These are phyloP conservation scores for Panzeria rudis DNA, from an alignment of 2,888 invertebrate species.

Conservation along the genomic window DNA sequence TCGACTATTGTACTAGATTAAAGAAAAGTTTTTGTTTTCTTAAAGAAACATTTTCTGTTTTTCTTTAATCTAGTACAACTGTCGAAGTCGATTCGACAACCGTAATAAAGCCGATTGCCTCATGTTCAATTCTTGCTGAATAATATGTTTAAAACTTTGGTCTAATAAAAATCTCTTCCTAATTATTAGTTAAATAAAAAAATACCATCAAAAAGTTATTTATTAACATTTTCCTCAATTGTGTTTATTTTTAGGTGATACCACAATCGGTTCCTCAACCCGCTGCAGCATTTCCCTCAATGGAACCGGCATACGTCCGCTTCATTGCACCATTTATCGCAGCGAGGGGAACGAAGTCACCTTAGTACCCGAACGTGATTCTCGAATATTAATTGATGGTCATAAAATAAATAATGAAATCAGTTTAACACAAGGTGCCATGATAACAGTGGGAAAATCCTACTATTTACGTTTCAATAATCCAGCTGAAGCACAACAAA, in stretches of 20 bases:
- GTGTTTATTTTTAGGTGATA: constrained; percentile 87
- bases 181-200: neutral
- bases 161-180: no score
- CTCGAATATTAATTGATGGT: constrained; percentile 90
- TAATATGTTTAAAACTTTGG: no score
- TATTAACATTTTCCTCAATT: neutral
- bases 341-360: constrained; percentile 91
- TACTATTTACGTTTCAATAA: constrained; percentile 97
- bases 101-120: no score
- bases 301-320: constrained; percentile 92
- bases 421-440: constrained; percentile 93
- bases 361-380: constrained; percentile 89
- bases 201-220: neutral
- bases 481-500: constrained; percentile 93
- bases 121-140: no score
- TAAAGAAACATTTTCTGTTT: no score
- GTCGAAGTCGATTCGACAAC: no score
- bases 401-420: constrained; percentile 88
- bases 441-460: constrained; percentile 95
- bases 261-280: constrained; percentile 91
- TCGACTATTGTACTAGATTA: no score
- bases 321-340: constrained; percentile 95
- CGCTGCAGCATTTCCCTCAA: constrained; percentile 93
- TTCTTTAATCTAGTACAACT: no score
- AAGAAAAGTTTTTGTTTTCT: no score